Evolutionary conservation across 1,140 invertebrate genomes (phyloP).

Genomic region (Cotesia vestalis): DNA sequence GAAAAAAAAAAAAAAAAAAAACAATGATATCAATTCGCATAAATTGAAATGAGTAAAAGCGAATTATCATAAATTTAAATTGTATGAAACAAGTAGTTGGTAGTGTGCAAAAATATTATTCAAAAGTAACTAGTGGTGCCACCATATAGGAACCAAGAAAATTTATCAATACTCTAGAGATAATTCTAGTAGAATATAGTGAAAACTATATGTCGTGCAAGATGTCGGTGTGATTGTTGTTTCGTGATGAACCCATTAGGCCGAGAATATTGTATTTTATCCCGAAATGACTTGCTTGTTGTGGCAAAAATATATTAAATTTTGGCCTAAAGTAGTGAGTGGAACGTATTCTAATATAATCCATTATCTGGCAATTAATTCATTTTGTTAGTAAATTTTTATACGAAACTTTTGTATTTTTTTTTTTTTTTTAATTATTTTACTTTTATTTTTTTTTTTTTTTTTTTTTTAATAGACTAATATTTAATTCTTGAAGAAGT

Average conservation of each 20-base stretch:
- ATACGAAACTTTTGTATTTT: neutral
- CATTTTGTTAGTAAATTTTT: constrained; percentile 16
- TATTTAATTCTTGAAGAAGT: neutral
- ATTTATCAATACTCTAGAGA: no score
- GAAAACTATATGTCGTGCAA: constrained; percentile 53
- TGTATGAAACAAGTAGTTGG: constrained; percentile 9
- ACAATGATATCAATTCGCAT: no score
- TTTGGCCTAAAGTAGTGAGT: constrained; percentile 51
- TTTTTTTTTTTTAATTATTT: no score
- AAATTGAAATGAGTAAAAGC: neutral
- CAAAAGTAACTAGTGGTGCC: neutral
- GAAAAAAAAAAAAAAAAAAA: no score
- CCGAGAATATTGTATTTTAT: constrained; percentile 49
- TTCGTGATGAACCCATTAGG: constrained; percentile 48
- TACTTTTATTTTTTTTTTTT: no score
- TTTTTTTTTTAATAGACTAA: neutral
- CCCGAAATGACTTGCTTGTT: constrained; percentile 56
- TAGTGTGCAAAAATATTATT: neutral
- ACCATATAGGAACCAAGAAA: neutral
- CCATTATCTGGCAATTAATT: neutral
- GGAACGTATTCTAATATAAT: neutral
- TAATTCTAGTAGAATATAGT: no score
- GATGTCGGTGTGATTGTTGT: constrained; percentile 61
- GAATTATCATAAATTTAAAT: no score
- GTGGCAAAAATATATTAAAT: constrained; percentile 47